Percentiles rank a stretch among this genome's conserved stretches.
Evolutionary conservation across 2,113 vertebrate genomes (phyloP).

Genomic region (Malaclemys terrapin): DNA sequence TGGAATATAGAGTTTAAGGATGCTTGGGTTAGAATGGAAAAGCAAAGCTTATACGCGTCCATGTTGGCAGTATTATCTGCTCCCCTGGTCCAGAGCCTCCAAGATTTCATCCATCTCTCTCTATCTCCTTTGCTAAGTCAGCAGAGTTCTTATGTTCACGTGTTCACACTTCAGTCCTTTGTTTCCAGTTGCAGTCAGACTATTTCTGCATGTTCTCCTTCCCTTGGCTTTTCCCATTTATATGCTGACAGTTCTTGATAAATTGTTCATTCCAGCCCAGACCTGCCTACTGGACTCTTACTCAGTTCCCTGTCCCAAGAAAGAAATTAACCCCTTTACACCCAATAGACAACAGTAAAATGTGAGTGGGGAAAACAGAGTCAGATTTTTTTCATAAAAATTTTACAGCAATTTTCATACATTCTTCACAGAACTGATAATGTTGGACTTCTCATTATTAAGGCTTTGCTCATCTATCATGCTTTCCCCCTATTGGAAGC

Average conservation of each 20-base stretch:
- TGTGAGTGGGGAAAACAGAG: background rate
- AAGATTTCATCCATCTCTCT: background rate
- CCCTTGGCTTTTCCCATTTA: background rate
- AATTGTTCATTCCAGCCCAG: background rate
- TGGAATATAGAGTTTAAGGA: background rate
- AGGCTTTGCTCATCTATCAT: background rate
- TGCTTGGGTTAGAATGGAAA: too few relatives aligned
- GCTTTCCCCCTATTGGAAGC: background rate
- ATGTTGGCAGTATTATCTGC: background rate
- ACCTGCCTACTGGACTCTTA: background rate
- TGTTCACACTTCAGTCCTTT: background rate
- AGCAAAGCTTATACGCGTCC: background rate
- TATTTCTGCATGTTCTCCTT: background rate
- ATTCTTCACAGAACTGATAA: background rate
- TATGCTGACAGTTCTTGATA: background rate
- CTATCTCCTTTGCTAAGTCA: background rate
- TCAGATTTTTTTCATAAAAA: background rate
- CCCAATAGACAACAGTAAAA: background rate
- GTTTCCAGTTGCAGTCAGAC: background rate
- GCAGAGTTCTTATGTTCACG: background rate
- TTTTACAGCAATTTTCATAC: background rate
- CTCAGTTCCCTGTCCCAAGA: background rate
- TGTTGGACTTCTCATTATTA: rapidly evolving
- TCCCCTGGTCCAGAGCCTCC: background rate
- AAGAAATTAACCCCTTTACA: background rate